Evolutionary conservation across 2,888 invertebrate genomes (phyloP), one percentile per base, ranked within the genome.

Genomic region (Dichetophora obliterata): DNA sequence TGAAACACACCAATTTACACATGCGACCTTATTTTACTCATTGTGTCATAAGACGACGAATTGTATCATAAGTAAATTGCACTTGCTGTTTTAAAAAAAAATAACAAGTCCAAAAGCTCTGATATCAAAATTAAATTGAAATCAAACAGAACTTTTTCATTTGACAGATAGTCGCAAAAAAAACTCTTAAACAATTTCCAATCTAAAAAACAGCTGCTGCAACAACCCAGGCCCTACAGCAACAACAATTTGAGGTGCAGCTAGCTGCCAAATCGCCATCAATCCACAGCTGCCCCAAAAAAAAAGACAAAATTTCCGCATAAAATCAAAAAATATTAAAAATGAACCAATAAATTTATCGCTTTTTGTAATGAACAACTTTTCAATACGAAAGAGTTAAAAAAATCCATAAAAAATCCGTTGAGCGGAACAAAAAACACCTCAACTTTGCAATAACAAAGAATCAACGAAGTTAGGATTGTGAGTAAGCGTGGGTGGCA

Each of bases 171-270:
- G 37, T 59, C 19, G 22, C 5, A 31, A 43, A 31, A 43, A 14
- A 65, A n/a, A 6, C 8, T 37, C 37, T 37, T 37, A 37, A 5
- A 37, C 4, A 37, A 5, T 37, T 37, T 37, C 37, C 3, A 5
- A 37, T 22, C 37, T 37, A 43, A 24, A 59, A 71, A 71, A 57
- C 71, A 71, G 71, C 71, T 71, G 71, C 37, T 59, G 59, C 16
- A 43, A 59, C n/a, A n/a, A 48, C 9, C 54, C 6, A 48, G n/a
- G 37, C 9, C 24, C 24, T 14, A 11, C 6, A 6, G 34, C 19
- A 19, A 71, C n/a, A 71, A 71, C 34, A 57, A 59, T 0, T 43
- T 24, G 11, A 34, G 24, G 57, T 37, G 59, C 37, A 37, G 57
- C 37, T n/a, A 54, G 57, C 19, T 57, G 59, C 19, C 19, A 19